A percentile compares a stretch with the other conserved stretches of the same genome.
Evolutionary conservation across 2,113 vertebrate species (phyloP).

Genomic region (Serinus canaria): DNA sequence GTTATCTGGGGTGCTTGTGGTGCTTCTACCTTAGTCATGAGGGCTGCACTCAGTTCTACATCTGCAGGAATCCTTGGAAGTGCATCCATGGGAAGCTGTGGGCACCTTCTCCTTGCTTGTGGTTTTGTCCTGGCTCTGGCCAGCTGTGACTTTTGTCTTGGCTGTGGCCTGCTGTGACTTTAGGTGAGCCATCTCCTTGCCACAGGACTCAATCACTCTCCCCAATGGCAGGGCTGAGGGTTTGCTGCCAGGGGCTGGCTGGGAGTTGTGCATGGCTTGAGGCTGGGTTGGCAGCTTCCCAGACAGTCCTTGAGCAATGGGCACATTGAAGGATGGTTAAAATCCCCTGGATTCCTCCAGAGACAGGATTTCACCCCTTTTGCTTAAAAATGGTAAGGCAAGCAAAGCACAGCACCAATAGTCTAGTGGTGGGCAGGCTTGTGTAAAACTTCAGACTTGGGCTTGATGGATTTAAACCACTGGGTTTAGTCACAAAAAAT

Average conservation of each 20-base stretch:
- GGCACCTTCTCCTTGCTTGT: neutral
- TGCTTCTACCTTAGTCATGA: neutral
- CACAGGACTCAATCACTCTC: neutral
- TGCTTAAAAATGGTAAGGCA: rapidly evolving
- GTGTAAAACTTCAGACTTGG: neutral
- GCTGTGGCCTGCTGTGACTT: neutral
- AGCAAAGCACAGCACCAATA: neutral
- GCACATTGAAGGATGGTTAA: neutral
- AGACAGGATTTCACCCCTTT: neutral
- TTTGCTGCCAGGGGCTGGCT: neutral
- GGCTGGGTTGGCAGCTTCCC: neutral
- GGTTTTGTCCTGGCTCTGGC: neutral
- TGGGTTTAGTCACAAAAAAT: neutral
- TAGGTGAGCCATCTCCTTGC: neutral
- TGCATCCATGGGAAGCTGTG: rapidly evolving
- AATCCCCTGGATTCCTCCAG: neutral
- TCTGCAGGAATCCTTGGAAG: neutral
- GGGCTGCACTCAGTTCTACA: neutral
- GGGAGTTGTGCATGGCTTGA: neutral
- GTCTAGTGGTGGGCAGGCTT: neutral
- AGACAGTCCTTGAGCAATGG: neutral
- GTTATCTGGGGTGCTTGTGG: neutral
- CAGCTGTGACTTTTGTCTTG: neutral
- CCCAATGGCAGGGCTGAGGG: neutral
- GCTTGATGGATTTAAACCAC: neutral